Evolutionary conservation across 2,113 vertebrate genomes (phyloP).

Genomic region (Cebidichthys violaceus): DNA sequence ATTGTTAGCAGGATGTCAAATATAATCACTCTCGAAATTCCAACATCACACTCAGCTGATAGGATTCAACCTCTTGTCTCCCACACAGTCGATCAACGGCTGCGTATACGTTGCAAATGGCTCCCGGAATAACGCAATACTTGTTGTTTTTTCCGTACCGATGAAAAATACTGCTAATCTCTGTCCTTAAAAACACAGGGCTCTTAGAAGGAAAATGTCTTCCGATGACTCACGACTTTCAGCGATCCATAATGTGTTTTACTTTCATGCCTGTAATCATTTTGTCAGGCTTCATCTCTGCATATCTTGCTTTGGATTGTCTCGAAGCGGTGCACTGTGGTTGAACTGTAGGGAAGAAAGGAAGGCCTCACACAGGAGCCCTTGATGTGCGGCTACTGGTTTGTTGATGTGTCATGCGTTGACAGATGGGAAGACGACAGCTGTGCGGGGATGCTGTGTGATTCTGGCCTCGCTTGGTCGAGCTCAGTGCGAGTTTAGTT

Average conservation of each 20-base stretch:
- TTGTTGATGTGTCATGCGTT: constrained; percentile 6
- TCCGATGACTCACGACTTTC: constrained; percentile 27
- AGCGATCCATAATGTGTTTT: neutral
- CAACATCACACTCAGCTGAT: constrained; percentile 39
- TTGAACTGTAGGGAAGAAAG: constrained; percentile 7
- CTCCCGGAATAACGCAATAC: constrained; percentile 2
- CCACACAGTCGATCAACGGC: constrained; percentile 15
- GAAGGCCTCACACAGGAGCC: neutral
- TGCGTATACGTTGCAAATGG: neutral
- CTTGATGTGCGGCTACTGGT: neutral
- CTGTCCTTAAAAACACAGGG: constrained; percentile 5
- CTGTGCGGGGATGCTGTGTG: constrained; percentile 7
- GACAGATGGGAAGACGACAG: constrained; percentile 19
- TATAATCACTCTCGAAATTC: constrained; percentile 68
- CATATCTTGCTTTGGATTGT: neutral
- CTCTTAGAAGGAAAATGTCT: constrained; percentile 4
- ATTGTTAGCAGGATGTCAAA: constrained; percentile 76
- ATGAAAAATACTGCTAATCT: constrained; percentile 14
- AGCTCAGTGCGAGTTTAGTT: neutral
- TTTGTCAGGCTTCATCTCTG: neutral
- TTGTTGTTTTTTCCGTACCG: constrained; percentile 25
- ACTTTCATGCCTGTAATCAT: constrained; percentile 27
- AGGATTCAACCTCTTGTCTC: constrained; percentile 40
- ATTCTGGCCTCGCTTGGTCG: constrained; percentile 17
- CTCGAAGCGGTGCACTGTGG: constrained; percentile 1